These are phyloP conservation scores for Sepioteuthis lessoniana DNA, from an alignment of 2,888 invertebrate genomes.

Conservation along the genomic window DNA sequence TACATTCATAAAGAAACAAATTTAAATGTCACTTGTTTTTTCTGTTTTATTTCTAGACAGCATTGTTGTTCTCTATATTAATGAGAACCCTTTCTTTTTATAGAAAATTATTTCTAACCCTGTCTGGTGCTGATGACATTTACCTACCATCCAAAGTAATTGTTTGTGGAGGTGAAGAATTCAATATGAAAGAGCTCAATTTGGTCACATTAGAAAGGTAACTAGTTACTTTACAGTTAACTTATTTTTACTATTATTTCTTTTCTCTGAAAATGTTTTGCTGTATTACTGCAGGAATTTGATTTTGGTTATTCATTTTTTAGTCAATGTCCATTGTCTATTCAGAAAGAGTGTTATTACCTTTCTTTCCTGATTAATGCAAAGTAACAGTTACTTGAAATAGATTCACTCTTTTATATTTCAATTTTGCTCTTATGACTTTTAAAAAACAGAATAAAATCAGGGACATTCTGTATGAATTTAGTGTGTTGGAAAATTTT, in stretches of 20 bases:
- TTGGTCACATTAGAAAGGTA: slow-evolving; percentile 69
- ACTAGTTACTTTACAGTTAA: slow-evolving; percentile 48
- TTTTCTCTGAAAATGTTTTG: not conserved
- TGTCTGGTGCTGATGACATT: slow-evolving; percentile 73
- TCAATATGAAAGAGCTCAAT: slow-evolving; percentile 67
- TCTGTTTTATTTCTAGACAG: not conserved
- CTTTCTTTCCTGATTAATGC: no score
- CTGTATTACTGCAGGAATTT: no score
- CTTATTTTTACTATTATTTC: not conserved
- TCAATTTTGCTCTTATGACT: no score
- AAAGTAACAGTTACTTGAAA: no score
- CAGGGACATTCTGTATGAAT: no score
- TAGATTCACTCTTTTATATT: no score
- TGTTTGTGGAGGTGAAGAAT: slow-evolving; percentile 71
- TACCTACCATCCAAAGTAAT: slow-evolving; percentile 71
- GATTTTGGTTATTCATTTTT: no score
- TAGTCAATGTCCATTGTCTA: no score
- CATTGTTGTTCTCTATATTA: not conserved
- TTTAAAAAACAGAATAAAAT: no score
- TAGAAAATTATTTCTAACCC: slow-evolving; percentile 67
- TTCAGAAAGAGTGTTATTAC: no score
- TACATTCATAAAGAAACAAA: not conserved
- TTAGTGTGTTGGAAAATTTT: no score
- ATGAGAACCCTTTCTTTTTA: slow-evolving; percentile 48
- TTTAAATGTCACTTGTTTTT: not conserved